Base-by-base conservation (phyloP, 2,888 invertebrate genomes). In the Halocaridina rubra region DNA sequence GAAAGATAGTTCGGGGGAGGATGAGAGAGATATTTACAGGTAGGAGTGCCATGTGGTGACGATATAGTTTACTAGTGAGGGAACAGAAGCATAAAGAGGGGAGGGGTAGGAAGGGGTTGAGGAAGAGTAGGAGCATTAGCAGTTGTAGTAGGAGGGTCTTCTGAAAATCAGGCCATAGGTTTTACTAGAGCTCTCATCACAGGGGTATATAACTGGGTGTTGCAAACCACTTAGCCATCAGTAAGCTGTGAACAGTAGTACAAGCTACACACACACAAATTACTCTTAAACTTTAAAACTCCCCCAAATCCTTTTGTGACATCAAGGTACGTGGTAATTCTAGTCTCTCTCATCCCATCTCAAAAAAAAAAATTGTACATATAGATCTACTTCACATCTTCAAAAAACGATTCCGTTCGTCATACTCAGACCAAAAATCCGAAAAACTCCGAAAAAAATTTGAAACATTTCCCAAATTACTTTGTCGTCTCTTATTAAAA, bases 151-250 rank as follows among this genome's bases (percentile, higher is more conserved):
- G 61, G 61, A 29, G 64, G 24, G 27, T 22, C 59, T 19, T 39
- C 29, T 19, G 76, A 77, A 81, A 81, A 77, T 76, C 81, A 81
- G 81, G 81, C 81, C 81, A 81, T n/a, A 59, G 76, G 57, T 76
- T 4, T 53, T 76, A 67, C 22, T 76, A 77, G 76, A 81, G 81
- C 27, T 53, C 30, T 57, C 33, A 32, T 72, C 59, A 30, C 75
- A 13, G 32, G 81, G 27, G 76, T 81, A 81, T 81, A 81, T 69
- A 81, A 77, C 67, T 24, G 57, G 57, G 3, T 27, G 24, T 24
- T 69, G 8, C n/a, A 59, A 29, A 39, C n/a, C 57, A 24, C 24
- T 30, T 53, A 69, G 32, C n/a, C 81, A 81, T 81, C 81, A 81
- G 81, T 81, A 69, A 57, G 81, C 76, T 77, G 67, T 81, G 81